Base-by-base conservation (phyloP, 2,113 vertebrate species). In the Acanthochromis polyacanthus region DNA sequence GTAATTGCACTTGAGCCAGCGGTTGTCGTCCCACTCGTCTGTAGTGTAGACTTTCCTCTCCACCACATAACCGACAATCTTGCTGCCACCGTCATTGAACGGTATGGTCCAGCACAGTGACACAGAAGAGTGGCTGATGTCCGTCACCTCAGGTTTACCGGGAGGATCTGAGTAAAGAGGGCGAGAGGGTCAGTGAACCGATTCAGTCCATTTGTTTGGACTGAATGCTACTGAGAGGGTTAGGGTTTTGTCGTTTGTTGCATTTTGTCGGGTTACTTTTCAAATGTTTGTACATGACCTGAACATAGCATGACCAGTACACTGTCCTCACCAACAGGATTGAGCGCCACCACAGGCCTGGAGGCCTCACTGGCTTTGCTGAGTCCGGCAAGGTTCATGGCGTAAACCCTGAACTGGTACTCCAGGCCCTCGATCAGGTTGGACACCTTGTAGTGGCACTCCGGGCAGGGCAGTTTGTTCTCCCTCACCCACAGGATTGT, bases 351-450 rank as follows among this genome's bases (percentile, higher is more conserved):
- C 52, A 97, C 85, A 43, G 97, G 95, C 93, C 97, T 96, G 64
- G 98, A 99, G 66, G 98, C 97, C 93, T 98, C 98, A 58, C 98
- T 99, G 83, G 98, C 96, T 93, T 99, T 99, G 94, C 98, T 99
- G 65, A 98, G 91, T 58, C 98, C 98, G 36, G 98, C 97, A 1
- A 97, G 94, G 92, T 99, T 99, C 95, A 99, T 95, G 77, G 97
- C 97, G 4, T 99, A 99, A 1, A 94, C 96, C 93, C 98, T 96
- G 94, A 99, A 99, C 76, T 99, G 98, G 89, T 99, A 99, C 75
- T 99, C 98, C 71, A 99, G 94, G 20, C 98, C 98, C 94, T 99
- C 97, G 5, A 99, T 97, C 79, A 99, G 89, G 75, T 91, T 95
- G 0, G 91, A 96, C 63, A 98, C 93, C 93, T 99, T 99, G 92